phyloP scores from a whole-genome alignment of 2,888 invertebrate genomes.

The Lepidochrysops patricia region DNA sequence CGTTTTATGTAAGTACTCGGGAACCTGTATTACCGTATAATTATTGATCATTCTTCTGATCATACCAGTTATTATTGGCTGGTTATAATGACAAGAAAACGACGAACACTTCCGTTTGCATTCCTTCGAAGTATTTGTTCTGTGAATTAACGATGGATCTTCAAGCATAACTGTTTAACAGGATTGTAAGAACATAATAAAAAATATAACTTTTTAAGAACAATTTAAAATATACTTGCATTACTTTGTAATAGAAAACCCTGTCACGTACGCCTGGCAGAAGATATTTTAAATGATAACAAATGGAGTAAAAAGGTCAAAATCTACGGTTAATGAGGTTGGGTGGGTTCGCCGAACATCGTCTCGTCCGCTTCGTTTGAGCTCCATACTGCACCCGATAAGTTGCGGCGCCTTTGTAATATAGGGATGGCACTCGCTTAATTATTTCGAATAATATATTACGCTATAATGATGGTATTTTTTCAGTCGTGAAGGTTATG shows the following conservation, averaged over 20 bases:
- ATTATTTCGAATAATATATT: no score
- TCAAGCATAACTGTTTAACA: background rate
- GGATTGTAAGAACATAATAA: no score
- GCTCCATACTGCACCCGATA: background rate
- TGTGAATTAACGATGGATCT: background rate
- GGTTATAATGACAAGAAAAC: background rate
- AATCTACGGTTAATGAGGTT: conserved; percentile 1
- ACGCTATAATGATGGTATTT: no score
- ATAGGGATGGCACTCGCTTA: background rate
- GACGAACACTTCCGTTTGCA: background rate
- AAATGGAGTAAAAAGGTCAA: background rate
- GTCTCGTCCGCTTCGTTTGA: conserved; percentile 1
- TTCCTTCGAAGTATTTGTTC: background rate
- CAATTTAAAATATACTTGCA: no score
- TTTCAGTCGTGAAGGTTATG: no score
- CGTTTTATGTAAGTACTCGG: background rate
- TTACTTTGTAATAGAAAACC: no score
- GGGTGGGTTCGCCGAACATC: background rate
- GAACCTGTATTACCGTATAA: conserved; percentile 1
- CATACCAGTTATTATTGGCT: background rate
- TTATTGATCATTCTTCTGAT: background rate
- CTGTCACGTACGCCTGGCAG: background rate
- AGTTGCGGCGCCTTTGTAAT: conserved; percentile 11
- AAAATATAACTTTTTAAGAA: no score
- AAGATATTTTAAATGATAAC: background rate